Percentiles rank a stretch among this genome's conserved stretches.
phyloP scores from a whole-genome alignment of 2,113 vertebrate species.

The Otolemur garnettii region DNA sequence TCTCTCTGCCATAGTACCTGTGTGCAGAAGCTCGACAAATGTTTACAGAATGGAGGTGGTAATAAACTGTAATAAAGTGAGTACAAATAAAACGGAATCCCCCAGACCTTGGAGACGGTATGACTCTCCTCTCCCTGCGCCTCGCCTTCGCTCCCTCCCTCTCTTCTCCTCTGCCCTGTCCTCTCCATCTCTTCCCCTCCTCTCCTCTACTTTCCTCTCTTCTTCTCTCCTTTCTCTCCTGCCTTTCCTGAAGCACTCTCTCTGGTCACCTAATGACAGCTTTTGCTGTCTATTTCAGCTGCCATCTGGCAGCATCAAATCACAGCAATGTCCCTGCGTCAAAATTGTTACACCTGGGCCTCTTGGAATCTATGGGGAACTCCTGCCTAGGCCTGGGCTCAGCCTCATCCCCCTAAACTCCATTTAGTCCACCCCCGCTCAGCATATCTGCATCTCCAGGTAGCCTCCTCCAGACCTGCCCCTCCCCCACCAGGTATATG shows the following conservation, averaged over 20 bases:
- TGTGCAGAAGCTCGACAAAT: fast-evolving
- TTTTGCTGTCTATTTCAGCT: background rate
- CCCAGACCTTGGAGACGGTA: background rate
- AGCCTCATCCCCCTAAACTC: background rate
- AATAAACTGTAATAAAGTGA: background rate
- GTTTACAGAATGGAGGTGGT: background rate
- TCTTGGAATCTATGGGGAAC: background rate
- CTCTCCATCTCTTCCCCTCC: background rate
- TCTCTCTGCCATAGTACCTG: background rate
- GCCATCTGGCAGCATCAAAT: background rate
- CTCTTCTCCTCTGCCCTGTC: background rate
- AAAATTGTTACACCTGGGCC: background rate
- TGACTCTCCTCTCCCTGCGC: background rate
- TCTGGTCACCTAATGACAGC: background rate
- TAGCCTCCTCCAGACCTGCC: background rate
- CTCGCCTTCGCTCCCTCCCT: no score
- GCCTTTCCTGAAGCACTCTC: background rate
- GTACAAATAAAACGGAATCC: background rate
- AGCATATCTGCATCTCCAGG: background rate
- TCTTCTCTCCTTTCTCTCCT: background rate
- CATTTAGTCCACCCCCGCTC: background rate
- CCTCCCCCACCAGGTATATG: background rate
- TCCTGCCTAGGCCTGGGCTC: background rate
- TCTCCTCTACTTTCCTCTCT: background rate
- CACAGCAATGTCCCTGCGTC: background rate